Percentiles rank a stretch among this genome's conserved stretches.
Evolutionary conservation across 1,140 invertebrate genomes (phyloP).

Genomic region (Manduca sexta): DNA sequence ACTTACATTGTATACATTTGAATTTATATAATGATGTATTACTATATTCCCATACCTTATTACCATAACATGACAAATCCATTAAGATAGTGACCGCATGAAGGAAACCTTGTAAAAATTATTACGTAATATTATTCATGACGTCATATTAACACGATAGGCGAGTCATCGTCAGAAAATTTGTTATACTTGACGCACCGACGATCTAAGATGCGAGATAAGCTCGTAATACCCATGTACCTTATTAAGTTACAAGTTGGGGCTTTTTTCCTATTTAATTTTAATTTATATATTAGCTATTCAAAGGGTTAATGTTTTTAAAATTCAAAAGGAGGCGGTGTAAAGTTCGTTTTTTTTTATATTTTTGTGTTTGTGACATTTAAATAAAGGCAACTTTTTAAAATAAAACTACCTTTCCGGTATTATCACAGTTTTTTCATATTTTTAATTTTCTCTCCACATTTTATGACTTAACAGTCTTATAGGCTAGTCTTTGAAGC

Average conservation of each 20-base stretch:
- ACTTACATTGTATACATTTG: constrained; percentile 38
- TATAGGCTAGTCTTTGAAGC: no score
- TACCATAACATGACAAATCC: constrained; percentile 70
- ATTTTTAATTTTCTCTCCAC: no score
- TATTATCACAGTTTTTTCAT: no score
- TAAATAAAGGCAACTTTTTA: no score
- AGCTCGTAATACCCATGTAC: constrained; percentile 19
- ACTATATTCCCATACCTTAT: constrained; percentile 44
- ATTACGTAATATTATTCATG: constrained; percentile 23
- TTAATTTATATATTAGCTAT: no score
- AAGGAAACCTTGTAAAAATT: background rate
- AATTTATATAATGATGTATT: constrained; percentile 60
- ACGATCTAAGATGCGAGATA: constrained; percentile 35
- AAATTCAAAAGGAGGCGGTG: no score
- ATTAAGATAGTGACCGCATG: constrained; percentile 36
- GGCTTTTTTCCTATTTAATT: constrained; percentile 2
- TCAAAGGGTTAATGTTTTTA: no score
- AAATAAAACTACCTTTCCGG: no score
- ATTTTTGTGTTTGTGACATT: no score
- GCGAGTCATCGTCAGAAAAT: constrained; percentile 38
- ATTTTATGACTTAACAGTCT: no score
- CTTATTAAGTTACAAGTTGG: constrained; percentile 22
- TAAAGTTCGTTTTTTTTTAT: no score
- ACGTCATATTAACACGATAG: constrained; percentile 23
- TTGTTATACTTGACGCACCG: constrained; percentile 32